Base-by-base conservation (phyloP, 2,113 vertebrate genomes). In the Sylvia atricapilla region DNA sequence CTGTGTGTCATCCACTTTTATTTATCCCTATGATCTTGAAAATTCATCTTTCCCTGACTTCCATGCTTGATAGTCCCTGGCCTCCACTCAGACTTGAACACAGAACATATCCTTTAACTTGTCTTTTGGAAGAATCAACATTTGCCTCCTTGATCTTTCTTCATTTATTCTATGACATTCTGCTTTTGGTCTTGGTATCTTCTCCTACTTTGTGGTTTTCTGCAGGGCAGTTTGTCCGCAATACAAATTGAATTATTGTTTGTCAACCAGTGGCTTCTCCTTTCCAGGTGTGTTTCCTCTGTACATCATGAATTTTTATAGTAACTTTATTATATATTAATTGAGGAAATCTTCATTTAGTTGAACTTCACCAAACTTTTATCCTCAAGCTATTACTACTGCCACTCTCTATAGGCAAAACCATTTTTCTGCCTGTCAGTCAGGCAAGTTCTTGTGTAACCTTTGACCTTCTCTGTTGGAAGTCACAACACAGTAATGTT, bases 381-480 rank as follows among this genome's bases (percentile, higher is more conserved):
- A 35, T n/a, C 15, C n/a, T 5, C 31, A n/a, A 76, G 15, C 25
- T 59, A 33, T 74, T 92, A 30, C 24, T 79, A 74, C 46, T 79
- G 49, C 31, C 62, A 62, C 6, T 79, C 4, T 81, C 19, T 76
- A 15, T 53, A 62, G 35, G 21, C 39, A 86, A 90, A 90, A 24
- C 9, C 23, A 31, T 87, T 53, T 80, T 79, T 91, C 70, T 86
- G 25, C 47, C 84, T 93, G 56, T 89, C 78, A 79, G 28, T 76
- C 59, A 85, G 74, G 28, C 43, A 76, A 93, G 39, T 66, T 66
- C 58, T 80, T 93, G 13, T 85, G 59, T 69, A 73, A 62, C 47
- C 63, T 94, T 89, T 70, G 72, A 92, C 79, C 56, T 92, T 87
- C 68, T 89, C 59, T 75, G 64, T 64, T 94, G 89, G 80, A 95